Conservation (phyloP, 2,888 invertebrate species). For the Metallyticus violacea region DNA sequence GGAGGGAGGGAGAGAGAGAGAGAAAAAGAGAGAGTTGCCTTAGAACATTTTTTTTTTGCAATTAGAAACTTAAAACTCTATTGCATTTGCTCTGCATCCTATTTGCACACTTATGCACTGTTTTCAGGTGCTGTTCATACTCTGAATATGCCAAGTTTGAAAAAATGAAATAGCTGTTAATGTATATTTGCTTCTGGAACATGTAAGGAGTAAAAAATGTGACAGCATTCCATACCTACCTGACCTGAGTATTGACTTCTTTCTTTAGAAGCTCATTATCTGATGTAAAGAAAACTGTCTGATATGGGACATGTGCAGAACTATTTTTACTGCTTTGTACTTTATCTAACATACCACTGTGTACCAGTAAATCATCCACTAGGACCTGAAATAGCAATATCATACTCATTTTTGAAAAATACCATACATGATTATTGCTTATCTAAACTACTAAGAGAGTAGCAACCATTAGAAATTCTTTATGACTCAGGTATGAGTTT, state of each 20-base stretch:
- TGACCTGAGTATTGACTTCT: constrained; percentile 18
- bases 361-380: constrained; percentile 76
- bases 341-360: constrained; percentile 64
- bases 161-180: too few relatives aligned
- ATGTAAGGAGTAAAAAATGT: neutral
- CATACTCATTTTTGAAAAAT: neutral
- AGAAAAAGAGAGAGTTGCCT: too few relatives aligned
- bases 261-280: constrained; percentile 40
- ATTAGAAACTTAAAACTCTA: too few relatives aligned
- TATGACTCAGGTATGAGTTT: too few relatives aligned
- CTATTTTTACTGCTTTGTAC: neutral
- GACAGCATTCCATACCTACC: neutral
- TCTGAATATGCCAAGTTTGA: too few relatives aligned
- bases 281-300: constrained; percentile 44
- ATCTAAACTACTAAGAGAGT: neutral
- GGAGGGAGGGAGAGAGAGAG: too few relatives aligned
- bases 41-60: too few relatives aligned
- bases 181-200: neutral
- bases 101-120: too few relatives aligned
- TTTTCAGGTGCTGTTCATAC: too few relatives aligned
- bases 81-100: too few relatives aligned
- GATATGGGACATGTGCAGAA: constrained; percentile 36
- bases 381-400: constrained; percentile 56
- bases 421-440: neutral
- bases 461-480: neutral